Evolutionary conservation across 2,113 vertebrate species (phyloP).

Genomic region (Coptodon bakossiorum): DNA sequence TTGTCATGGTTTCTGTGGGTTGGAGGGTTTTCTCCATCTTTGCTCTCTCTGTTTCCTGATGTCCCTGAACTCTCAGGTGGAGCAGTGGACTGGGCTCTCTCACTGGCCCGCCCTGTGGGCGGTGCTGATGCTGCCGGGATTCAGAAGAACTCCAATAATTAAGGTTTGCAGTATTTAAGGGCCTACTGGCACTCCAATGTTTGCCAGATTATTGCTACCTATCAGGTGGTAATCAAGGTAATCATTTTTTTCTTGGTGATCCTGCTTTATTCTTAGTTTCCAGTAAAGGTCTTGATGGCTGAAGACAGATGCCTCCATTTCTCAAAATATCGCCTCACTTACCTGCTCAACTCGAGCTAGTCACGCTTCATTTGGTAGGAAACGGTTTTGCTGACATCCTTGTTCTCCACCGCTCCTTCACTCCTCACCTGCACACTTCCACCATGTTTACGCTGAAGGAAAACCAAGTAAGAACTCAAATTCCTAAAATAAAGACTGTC

Average conservation of each 20-base stretch:
- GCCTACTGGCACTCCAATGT: background rate
- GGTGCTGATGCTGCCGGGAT: background rate
- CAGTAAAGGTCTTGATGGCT: background rate
- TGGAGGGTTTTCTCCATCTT: background rate
- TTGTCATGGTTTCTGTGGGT: background rate
- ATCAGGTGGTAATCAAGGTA: background rate
- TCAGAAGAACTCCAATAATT: background rate
- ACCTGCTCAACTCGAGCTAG: background rate
- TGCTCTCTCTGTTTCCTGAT: background rate
- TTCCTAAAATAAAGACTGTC: background rate
- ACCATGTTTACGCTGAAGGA: background rate
- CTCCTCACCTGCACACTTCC: background rate
- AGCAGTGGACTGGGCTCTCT: background rate
- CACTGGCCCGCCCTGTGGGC: background rate
- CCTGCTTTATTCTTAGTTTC: background rate
- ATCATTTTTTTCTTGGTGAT: accelerated
- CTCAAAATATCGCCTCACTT: background rate
- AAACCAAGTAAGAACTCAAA: background rate
- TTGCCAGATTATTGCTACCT: background rate
- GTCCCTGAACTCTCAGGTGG: background rate
- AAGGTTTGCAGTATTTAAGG: background rate
- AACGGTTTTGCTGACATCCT: background rate
- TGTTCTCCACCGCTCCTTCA: background rate
- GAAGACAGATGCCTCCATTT: background rate
- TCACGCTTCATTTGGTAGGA: background rate